Evolutionary conservation across 92 coral and sea anemone species (phyloP).

Genomic region (Epizoanthus rinbou): DNA sequence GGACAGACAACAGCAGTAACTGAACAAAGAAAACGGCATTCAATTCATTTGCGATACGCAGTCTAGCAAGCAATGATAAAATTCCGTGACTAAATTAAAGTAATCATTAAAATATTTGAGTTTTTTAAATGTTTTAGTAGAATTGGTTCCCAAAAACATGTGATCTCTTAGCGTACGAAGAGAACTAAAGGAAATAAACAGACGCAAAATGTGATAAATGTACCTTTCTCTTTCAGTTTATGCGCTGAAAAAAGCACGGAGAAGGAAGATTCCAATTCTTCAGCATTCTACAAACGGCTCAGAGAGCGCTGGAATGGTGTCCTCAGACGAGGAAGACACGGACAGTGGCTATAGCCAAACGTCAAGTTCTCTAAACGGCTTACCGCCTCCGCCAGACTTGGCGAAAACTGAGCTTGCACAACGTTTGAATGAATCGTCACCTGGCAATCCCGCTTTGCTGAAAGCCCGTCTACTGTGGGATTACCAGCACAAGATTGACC

Average conservation of each 20-base stretch:
- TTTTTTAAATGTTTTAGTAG: too few relatives aligned
- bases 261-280: slow-evolving; percentile 64
- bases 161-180: too few relatives aligned
- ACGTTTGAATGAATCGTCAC: slow-evolving; percentile 56
- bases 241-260: slow-evolving; percentile 70
- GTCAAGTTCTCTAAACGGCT: slow-evolving; percentile 52
- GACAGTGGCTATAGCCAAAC: slow-evolving; percentile 87
- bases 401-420: slow-evolving; percentile 80
- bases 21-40: too few relatives aligned
- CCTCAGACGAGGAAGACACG: slow-evolving; percentile 72
- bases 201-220: not conserved
- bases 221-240: slow-evolving; percentile 61
- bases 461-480: slow-evolving; percentile 73
- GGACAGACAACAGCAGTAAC: too few relatives aligned
- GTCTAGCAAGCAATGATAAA: too few relatives aligned
- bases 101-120: too few relatives aligned
- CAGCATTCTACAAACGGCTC: slow-evolving; percentile 59
- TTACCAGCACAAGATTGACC: slow-evolving; percentile 44
- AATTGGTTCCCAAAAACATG: too few relatives aligned
- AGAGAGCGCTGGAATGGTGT: slow-evolving; percentile 23
- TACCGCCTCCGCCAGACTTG: slow-evolving; percentile 65
- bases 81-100: too few relatives aligned
- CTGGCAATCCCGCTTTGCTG: slow-evolving; percentile 57
- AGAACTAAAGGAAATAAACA: too few relatives aligned
- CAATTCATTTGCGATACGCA: too few relatives aligned